A percentile compares a stretch with the other conserved stretches of the same genome.
These are phyloP conservation scores for Enteromius paludinosus DNA, from an alignment of 2,797 vertebrate species.

Conservation along the genomic window DNA sequence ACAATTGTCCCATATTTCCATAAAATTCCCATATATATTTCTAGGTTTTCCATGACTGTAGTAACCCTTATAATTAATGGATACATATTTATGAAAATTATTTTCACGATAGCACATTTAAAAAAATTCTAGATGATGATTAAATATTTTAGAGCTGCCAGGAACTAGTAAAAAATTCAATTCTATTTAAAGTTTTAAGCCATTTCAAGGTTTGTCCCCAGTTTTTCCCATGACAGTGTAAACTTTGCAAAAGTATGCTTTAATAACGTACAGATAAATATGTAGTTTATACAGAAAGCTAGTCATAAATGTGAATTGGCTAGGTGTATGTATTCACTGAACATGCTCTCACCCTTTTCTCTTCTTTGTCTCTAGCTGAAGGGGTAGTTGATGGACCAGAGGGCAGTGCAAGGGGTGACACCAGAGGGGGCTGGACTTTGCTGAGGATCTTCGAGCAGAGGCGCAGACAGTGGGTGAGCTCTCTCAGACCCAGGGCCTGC, in stretches of 20 bases:
- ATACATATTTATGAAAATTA: background rate
- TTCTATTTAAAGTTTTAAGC: background rate
- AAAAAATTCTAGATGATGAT: background rate
- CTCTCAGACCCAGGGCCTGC: constrained; percentile 84
- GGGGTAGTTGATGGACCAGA: constrained; percentile 72
- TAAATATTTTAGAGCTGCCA: background rate
- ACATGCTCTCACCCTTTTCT: constrained; percentile 80
- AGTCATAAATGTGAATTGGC: background rate
- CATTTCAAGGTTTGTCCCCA: background rate
- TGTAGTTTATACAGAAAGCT: background rate
- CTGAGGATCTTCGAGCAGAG: constrained; percentile 99
- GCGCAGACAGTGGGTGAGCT: constrained; percentile 92
- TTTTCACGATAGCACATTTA: background rate
- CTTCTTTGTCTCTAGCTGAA: constrained; percentile 81
- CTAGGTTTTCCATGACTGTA: background rate
- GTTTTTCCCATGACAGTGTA: too few species aligned
- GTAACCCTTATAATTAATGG: background rate
- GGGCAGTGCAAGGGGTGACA: constrained; percentile 84
- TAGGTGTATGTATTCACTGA: background rate
- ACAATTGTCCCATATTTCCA: background rate
- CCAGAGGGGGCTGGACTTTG: constrained; percentile 94
- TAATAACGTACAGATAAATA: background rate
- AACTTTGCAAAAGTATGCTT: too few species aligned
- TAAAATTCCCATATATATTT: background rate
- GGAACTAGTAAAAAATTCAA: background rate